These are phyloP conservation scores for Labeo calbasu DNA, from an alignment of 2,797 vertebrate genomes.

Conservation along the genomic window DNA sequence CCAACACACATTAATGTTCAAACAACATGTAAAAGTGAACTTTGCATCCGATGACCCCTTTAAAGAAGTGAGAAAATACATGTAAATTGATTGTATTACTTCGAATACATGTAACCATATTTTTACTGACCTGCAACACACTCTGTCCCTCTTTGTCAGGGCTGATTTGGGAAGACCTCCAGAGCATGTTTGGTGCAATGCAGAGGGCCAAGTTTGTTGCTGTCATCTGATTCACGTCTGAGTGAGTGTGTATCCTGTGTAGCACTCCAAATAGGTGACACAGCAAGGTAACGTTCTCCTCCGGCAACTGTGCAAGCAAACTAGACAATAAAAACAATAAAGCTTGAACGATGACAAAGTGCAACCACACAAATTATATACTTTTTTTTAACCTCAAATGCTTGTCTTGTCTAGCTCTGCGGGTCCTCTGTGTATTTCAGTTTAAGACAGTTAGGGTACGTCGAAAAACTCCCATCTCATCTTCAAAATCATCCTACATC, in stretches of 20 bases:
- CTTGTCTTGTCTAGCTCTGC: too few species aligned
- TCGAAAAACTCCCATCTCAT: too few species aligned
- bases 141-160: constrained; percentile 78
- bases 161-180: constrained; percentile 71
- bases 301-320: constrained; percentile 75
- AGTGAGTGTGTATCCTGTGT: constrained; percentile 76
- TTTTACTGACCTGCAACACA: constrained; percentile 58
- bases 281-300: constrained; percentile 76
- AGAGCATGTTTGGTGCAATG: constrained; percentile 83
- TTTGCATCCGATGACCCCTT: too few species aligned
- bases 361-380: too few species aligned
- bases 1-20: too few species aligned
- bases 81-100: neutral
- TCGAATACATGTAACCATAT: neutral
- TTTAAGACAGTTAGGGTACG: too few species aligned
- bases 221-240: constrained; percentile 80
- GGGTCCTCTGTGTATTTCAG: too few species aligned
- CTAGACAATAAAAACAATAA: constrained; percentile 60
- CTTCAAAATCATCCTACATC: too few species aligned
- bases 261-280: constrained; percentile 80
- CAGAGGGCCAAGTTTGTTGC: constrained; percentile 81
- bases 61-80: neutral
- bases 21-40: too few species aligned
- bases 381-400: too few species aligned
- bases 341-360: neutral